Percentiles rank a stretch among this genome's conserved stretches.
Evolutionary conservation across 2,888 invertebrate species (phyloP).

Genomic region (Trypoxylon attenuatum): DNA sequence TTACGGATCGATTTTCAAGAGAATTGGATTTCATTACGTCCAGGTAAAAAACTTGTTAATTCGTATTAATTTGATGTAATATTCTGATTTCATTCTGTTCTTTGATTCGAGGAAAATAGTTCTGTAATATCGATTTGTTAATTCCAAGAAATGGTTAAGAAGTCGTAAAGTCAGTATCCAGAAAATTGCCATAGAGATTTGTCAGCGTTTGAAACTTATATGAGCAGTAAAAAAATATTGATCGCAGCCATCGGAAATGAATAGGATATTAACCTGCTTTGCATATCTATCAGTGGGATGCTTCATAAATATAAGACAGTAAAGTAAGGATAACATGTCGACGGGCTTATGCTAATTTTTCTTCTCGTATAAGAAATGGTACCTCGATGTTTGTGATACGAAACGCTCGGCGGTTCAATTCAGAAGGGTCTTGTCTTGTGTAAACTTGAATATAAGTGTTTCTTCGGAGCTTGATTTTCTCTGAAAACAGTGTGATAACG

Average conservation of each 20-base stretch:
- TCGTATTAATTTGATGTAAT: too few relatives aligned
- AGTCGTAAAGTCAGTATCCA: too few relatives aligned
- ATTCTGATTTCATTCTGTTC: too few relatives aligned
- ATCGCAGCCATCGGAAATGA: slow-evolving; percentile 21
- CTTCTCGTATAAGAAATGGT: slow-evolving; percentile 19
- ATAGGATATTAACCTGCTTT: slow-evolving; percentile 20
- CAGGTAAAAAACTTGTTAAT: too few relatives aligned
- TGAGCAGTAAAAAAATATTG: slow-evolving; percentile 21
- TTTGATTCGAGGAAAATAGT: too few relatives aligned
- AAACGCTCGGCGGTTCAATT: slow-evolving; percentile 14
- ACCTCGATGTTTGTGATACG: slow-evolving; percentile 42
- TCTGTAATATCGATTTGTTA: too few relatives aligned
- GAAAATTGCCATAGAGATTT: too few relatives aligned
- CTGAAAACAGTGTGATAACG: slow-evolving; percentile 27
- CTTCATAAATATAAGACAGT: slow-evolving; percentile 35
- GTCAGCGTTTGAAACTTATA: neutral
- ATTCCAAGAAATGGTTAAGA: too few relatives aligned
- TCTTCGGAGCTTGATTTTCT: slow-evolving; percentile 10
- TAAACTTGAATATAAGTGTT: slow-evolving; percentile 27
- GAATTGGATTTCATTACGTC: too few relatives aligned
- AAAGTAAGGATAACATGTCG: slow-evolving; percentile 37
- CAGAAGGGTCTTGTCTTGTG: slow-evolving; percentile 17
- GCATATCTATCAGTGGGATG: slow-evolving; percentile 20
- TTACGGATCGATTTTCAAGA: too few relatives aligned
- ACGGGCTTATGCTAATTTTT: slow-evolving; percentile 43